Base-by-base conservation (phyloP, 1,140 invertebrate genomes). In the Diabrotica undecimpunctata region DNA sequence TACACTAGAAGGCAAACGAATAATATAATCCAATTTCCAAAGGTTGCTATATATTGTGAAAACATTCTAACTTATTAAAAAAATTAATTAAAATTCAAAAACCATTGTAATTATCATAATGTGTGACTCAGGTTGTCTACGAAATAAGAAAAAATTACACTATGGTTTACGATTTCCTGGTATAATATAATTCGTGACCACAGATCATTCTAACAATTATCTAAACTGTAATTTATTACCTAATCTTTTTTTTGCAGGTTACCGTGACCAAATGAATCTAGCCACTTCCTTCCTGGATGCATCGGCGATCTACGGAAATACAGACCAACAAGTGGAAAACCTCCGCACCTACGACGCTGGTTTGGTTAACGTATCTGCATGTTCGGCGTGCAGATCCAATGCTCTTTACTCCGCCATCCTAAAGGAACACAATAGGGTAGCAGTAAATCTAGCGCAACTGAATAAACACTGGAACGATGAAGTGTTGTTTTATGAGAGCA, bases 381-480 rank as follows among this genome's bases (percentile, higher is more conserved):
- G 89, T 74, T 81, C 83, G 54, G 79, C 83, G 61, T 89, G 82
- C 70, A 75, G 78, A 10, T 60, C 67, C 2, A 78, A 77, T 9
- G 83, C 82, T 5, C 72, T 86, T 5, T 86, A 96, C 80, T 87
- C 85, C 0, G 83, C 90, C 0, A 83, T 93, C 58, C 68, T 91
- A 10, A 79, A 85, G 52, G 91, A 95, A 76, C 94, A 97, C 76
- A 96, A 96, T 74, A 84, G 91, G 25, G 84, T 97, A 41, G 92
- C 91, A 0, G 83, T 86, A 0, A 84, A 85, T 66, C 77, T 97
- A 5, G 83, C 84, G 1, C 79, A 84, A 35, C 75, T 92, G 6
- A 96, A 97, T 77, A 83, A 87, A 0, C 90, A 94, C 75, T 97
- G 94, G 95, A 87, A 90, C 71, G 94, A 96, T 72, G 83, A 91